A percentile compares a stretch with the other conserved stretches of the same genome.
phyloP scores from a whole-genome alignment of 1,140 invertebrate genomes.

The Eulimnadia texana region DNA sequence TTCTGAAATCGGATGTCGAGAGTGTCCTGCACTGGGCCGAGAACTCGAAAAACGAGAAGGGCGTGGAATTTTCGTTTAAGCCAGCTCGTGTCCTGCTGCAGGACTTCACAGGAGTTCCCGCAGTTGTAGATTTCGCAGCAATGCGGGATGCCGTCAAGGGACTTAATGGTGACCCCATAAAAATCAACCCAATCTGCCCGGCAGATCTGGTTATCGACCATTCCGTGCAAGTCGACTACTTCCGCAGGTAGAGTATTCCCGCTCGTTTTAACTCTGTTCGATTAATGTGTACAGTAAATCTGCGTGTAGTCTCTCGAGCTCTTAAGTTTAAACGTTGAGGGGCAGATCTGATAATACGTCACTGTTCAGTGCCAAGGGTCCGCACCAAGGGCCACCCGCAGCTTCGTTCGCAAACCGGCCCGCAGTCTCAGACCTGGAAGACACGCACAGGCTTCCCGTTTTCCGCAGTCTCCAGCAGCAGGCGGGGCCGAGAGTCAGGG shows the following conservation, averaged over 20 bases:
- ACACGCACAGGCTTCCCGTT: constrained; percentile 1
- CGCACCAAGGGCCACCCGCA: background rate
- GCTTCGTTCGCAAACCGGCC: background rate
- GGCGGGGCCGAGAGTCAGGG: background rate
- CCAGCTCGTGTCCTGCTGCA: constrained; percentile 90
- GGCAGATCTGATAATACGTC: background rate
- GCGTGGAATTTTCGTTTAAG: constrained; percentile 89
- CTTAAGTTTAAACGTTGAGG: too few relatives aligned
- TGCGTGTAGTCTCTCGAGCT: too few relatives aligned
- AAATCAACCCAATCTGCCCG: constrained; percentile 94
- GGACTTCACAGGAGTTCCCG: constrained; percentile 93
- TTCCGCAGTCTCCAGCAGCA: constrained; percentile 1
- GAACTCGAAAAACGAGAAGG: constrained; percentile 47
- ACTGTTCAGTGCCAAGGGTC: background rate
- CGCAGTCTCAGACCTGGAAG: constrained; percentile 5
- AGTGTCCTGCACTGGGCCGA: constrained; percentile 83
- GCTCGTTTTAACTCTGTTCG: background rate
- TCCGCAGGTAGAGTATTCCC: constrained; percentile 50
- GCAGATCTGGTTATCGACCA: constrained; percentile 97
- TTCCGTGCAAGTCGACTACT: constrained; percentile 92
- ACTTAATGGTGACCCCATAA: constrained; percentile 73
- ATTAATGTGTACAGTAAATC: background rate
- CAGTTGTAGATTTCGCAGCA: constrained; percentile 95
- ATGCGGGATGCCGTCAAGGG: constrained; percentile 89
- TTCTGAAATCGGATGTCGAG: constrained; percentile 68